Evolutionary conservation across 2,888 invertebrate species (phyloP).

Genomic region (Toxonevra muliebris): DNA sequence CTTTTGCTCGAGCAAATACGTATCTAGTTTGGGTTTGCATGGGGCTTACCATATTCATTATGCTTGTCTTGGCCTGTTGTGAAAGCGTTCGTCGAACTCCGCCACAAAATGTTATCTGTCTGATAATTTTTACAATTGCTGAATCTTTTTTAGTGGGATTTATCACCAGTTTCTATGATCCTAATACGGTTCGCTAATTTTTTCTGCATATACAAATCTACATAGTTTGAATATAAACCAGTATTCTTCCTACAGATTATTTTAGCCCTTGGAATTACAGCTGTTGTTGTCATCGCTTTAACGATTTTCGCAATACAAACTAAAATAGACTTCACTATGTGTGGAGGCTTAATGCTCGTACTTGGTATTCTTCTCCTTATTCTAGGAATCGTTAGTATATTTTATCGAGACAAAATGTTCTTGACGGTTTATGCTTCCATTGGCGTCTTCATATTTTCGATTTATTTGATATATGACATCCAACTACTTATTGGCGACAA

Average conservation of each 20-base stretch:
- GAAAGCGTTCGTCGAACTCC: constrained; percentile 68
- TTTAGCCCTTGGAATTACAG: constrained; percentile 86
- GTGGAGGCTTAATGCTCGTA: constrained; percentile 79
- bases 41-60: constrained; percentile 72
- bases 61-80: constrained; percentile 68
- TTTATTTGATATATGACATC: constrained; percentile 88
- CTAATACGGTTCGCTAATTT: constrained; percentile 62
- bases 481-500: constrained; percentile 88
- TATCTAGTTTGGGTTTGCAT: constrained; percentile 73
- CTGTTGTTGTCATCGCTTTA: constrained; percentile 80
- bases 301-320: constrained; percentile 93
- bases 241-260: constrained; percentile 69
- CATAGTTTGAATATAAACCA: neutral
- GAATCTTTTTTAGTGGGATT: constrained; percentile 81
- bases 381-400: constrained; percentile 76
- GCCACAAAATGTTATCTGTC: constrained; percentile 86
- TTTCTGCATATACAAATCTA: neutral
- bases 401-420: constrained; percentile 68
- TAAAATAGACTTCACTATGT: constrained; percentile 81
- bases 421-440: constrained; percentile 79
- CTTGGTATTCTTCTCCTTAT: constrained; percentile 75
- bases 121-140: constrained; percentile 80
- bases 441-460: constrained; percentile 84
- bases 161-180: constrained; percentile 70
- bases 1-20: constrained; percentile 68